These are phyloP conservation scores for Passer domesticus DNA, from an alignment of 2,113 vertebrate species.

Conservation along the genomic window DNA sequence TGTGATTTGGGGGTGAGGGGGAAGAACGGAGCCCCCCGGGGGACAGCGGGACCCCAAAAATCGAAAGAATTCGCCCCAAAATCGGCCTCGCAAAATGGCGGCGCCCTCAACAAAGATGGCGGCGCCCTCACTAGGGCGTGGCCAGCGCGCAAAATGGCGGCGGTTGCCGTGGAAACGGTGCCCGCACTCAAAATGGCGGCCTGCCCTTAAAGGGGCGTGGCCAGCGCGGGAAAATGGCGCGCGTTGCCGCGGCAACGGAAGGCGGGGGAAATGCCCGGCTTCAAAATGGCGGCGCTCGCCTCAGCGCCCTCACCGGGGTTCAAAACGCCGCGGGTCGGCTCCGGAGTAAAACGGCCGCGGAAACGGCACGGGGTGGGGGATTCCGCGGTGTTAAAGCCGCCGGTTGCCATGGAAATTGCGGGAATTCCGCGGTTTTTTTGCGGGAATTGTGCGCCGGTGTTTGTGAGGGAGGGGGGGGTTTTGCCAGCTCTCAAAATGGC, in stretches of 20 bases:
- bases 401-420: too few relatives aligned
- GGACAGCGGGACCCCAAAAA: background rate
- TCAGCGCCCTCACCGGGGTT: background rate
- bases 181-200: background rate
- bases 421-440: too few relatives aligned
- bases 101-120: background rate
- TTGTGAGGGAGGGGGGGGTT: too few relatives aligned
- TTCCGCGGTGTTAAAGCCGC: too few relatives aligned
- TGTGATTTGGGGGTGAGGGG: background rate
- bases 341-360: fast-evolving
- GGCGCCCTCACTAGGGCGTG: background rate
- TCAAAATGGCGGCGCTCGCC: background rate
- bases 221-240: too few relatives aligned
- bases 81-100: background rate
- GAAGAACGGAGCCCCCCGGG: too few relatives aligned
- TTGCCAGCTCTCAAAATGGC: background rate
- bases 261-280: background rate
- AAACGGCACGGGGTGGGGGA: fast-evolving
- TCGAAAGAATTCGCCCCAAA: background rate
- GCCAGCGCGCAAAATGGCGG: background rate
- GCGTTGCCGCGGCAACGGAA: background rate
- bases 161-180: background rate
- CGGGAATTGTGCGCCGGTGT: fast-evolving
- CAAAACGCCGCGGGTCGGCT: fast-evolving
- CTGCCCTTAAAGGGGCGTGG: background rate